Base-by-base conservation (phyloP, 2,888 invertebrate genomes). In the Drosophila rubida region DNA sequence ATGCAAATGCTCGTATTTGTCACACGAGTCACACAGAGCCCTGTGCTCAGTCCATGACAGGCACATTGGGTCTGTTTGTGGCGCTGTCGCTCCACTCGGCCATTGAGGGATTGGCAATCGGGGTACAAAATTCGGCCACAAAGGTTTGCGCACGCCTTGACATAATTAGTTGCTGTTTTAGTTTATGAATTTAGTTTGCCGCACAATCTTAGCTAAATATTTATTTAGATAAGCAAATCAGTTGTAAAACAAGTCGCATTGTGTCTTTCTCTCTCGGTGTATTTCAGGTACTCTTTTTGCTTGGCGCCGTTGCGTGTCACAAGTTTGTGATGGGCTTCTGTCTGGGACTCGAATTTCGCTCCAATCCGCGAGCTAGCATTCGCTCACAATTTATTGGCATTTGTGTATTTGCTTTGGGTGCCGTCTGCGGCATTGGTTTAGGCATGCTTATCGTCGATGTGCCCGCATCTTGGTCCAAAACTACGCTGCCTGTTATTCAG, bases 281-380 rank as follows among this genome's bases (percentile, higher is more conserved):
- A 32, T 92, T 92, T 5, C 90, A 95, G 95, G 95, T 96, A 0
- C 91, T 95, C 0, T 92, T 95, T 14, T 92, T 95, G 5, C 92
- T 95, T 8, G 94, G 93, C 13, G 96, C 95, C 6, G 95, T 97
- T 1, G 94, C 95, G 0, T 95, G 95, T 3, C 96, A 97, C 92
- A 97, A 97, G 92, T 94, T 95, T 76, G 96, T 96, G 13, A 96
- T 97, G 55, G 95, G 95, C 0, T 96, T 97, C 91, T 96, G 96
- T 79, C 93, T 97, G 46, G 96, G 97, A 0, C 93, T 95, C 0
- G 96, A 96, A 90, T 92, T 96, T 60, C 93, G 94, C 42, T 93
- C 93, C n/a, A 93, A 93, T 78, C 90, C 93, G 16, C 82, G 80
- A 27, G 70, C 90, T 2, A 90, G 69, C 25, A 41, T 90, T 23